Evolutionary conservation across 1,140 invertebrate genomes (phyloP), one percentile per base, ranked within the genome.

Genomic region (Pseudobourletiella spinata): DNA sequence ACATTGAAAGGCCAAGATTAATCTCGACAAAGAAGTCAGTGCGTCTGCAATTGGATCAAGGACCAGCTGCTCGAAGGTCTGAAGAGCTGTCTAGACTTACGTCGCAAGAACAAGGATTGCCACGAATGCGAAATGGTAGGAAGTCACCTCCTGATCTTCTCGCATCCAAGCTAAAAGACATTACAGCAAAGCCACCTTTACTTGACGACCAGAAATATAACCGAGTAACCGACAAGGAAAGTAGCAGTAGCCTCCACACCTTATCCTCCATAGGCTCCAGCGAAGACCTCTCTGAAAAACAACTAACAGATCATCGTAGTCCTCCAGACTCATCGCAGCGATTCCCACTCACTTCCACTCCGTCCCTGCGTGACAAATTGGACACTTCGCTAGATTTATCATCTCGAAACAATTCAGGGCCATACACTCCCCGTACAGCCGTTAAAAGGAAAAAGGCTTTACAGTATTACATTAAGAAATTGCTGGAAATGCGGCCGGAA

Each of bases 401-500:
- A 32, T 35, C 29, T 18, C 22, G 3, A 6, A 54, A 55, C 20
- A 55, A 35, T 55, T 32, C 52, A 6, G 29, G 29, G 11, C 11
- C 14, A 3, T 55, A n/a, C 11, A 32, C 52, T 35, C 52, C 52
- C 4, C 28, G 29, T 15, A 35, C 52, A 14, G 11, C 28, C 14
- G n/a, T 4, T 4, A 55, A 35, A 24, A 32, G 29, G 22, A 55
- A 20, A 22, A 55, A 55, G 39, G 52, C 52, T 6, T 20, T 55
- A 20, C 3, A 32, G 14, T 22, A 55, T 35, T 55, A 55, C 22
- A 55, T 55, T 6, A 29, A 32, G 2, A 55, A 35, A 39, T 55
- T 55, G 22, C 29, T 55, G 8, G 18, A 55, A 18, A 55, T 55
- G 52, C 3, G 26, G 8, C 52, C 52, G 26, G 52, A 55, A 35